These are phyloP conservation scores for Drosophila bocki DNA, from an alignment of 1,140 invertebrate species.

Conservation along the genomic window DNA sequence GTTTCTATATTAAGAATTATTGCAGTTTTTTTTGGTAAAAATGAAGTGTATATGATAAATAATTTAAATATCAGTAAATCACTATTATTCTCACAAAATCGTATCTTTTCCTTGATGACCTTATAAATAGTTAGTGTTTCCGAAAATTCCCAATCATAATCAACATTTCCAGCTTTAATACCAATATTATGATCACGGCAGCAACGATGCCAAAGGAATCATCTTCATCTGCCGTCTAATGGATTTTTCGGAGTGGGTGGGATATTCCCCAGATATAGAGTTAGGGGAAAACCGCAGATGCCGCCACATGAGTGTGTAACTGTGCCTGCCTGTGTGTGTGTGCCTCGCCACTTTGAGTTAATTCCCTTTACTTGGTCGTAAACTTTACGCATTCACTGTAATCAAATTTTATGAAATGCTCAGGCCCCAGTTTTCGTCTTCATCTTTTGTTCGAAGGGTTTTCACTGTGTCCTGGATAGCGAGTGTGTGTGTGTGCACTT, in stretches of 20 bases:
- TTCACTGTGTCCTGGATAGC: constrained; percentile 7
- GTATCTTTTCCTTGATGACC: not conserved
- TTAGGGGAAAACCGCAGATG: constrained; percentile 43
- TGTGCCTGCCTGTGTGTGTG: constrained; percentile 6
- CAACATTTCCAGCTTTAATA: constrained; percentile 45
- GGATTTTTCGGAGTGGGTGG: constrained; percentile 35
- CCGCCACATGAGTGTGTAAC: constrained; percentile 42
- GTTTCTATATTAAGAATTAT: too few relatives aligned
- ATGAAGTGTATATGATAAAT: not conserved
- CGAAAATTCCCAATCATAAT: constrained; percentile 43
- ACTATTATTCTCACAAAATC: not conserved
- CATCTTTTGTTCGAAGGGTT: constrained; percentile 25
- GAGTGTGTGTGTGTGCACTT: constrained; percentile 33
- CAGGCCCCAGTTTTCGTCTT: constrained; percentile 18
- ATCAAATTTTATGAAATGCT: constrained; percentile 78
- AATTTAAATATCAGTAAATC: not conserved
- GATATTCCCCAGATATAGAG: constrained; percentile 37
- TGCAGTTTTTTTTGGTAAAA: too few relatives aligned
- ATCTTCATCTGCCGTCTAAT: constrained; percentile 50
- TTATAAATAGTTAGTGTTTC: constrained; percentile 16
- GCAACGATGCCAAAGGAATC: constrained; percentile 36
- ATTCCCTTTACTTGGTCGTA: constrained; percentile 74
- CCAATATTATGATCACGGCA: constrained; percentile 45
- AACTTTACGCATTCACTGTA: constrained; percentile 78
- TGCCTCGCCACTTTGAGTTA: constrained; percentile 62